phyloP scores from a whole-genome alignment of 2,797 vertebrate species.

The Pangasius krempfi region DNA sequence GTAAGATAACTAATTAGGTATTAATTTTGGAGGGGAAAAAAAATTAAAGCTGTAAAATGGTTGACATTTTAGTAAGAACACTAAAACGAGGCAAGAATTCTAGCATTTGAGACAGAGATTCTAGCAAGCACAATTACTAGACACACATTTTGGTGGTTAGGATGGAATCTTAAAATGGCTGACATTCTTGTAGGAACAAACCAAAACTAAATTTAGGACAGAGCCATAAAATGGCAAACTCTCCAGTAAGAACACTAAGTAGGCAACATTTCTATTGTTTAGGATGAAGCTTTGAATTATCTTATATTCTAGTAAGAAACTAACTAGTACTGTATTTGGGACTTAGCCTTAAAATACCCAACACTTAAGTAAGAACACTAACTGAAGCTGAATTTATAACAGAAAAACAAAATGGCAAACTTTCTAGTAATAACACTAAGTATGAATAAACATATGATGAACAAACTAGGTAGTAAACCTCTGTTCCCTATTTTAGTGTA shows the following conservation, averaged over 20 bases:
- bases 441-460: neutral
- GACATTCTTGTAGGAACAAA: neutral
- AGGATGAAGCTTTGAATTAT: neutral
- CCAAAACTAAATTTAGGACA: neutral
- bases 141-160: neutral
- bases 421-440: neutral
- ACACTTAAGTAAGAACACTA: neutral
- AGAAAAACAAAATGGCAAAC: neutral
- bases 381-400: neutral
- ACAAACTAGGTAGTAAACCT: neutral
- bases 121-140: neutral
- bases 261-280: neutral
- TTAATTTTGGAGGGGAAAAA: neutral
- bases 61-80: neutral
- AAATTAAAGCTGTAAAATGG: neutral
- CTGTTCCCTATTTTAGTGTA: neutral
- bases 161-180: neutral
- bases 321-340: neutral
- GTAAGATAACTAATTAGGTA: neutral
- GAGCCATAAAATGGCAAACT: neutral
- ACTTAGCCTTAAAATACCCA: neutral
- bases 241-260: neutral
- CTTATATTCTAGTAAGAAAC: neutral
- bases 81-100: neutral
- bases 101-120: neutral